A percentile compares a stretch with the other conserved stretches of the same genome.
Conservation (phyloP, 2,888 invertebrate genomes). For the Physocephala rufipes region DNA sequence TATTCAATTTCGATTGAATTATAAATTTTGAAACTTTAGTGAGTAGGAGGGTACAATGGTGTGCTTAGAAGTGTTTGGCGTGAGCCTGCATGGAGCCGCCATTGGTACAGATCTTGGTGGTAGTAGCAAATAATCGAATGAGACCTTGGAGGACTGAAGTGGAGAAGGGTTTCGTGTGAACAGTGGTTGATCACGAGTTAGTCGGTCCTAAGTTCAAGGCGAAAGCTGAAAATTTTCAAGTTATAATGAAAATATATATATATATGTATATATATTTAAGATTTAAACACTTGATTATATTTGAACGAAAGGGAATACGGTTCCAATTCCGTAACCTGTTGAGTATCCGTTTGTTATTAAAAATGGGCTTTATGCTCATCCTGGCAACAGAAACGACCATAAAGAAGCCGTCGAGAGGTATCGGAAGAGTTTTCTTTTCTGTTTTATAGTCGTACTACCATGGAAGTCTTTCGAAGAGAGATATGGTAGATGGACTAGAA, state of each 20-base stretch:
- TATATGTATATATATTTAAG: slow-evolving; percentile 33
- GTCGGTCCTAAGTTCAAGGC: slow-evolving; percentile 71
- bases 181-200: slow-evolving; percentile 71
- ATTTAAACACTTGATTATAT: slow-evolving; percentile 42
- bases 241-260: slow-evolving; percentile 24
- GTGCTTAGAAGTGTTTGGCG: slow-evolving; percentile 73
- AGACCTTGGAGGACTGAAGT: slow-evolving; percentile 71
- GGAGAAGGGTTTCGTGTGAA: slow-evolving; percentile 73
- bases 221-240: slow-evolving; percentile 66
- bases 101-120: slow-evolving; percentile 60
- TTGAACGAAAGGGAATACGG: slow-evolving; percentile 69
- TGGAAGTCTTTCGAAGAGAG: slow-evolving; percentile 48
- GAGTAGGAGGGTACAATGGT: slow-evolving; percentile 71
- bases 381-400: slow-evolving; percentile 67
- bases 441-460: slow-evolving; percentile 45
- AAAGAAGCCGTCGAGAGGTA: slow-evolving; percentile 70
- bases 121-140: slow-evolving; percentile 73
- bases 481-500: slow-evolving; percentile 47
- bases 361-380: slow-evolving; percentile 66
- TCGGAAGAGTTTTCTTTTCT: slow-evolving; percentile 52
- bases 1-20: slow-evolving; percentile 24
- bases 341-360: slow-evolving; percentile 57
- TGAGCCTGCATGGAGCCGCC: slow-evolving; percentile 67
- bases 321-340: slow-evolving; percentile 68
- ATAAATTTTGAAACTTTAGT: slow-evolving; percentile 67